Evolutionary conservation across 2,888 invertebrate species (phyloP).

Genomic region (Galeruca laticollis): DNA sequence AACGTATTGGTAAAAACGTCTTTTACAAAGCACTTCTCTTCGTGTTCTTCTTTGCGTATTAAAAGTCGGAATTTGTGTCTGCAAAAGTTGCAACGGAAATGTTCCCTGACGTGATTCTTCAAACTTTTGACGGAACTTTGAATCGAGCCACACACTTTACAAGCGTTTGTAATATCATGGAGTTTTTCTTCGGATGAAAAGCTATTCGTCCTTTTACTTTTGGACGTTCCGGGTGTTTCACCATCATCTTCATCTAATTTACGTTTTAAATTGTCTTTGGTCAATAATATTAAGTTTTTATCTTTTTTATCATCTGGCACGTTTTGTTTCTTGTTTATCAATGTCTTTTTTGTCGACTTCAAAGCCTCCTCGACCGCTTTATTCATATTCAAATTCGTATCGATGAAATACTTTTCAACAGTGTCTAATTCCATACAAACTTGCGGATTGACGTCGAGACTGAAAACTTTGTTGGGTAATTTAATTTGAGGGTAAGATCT

Average conservation of each 20-base stretch:
- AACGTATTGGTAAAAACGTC: background rate
- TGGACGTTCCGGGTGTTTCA: background rate
- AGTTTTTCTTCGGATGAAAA: too few species aligned
- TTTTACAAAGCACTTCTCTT: background rate
- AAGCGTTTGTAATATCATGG: too few species aligned
- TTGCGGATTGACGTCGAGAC: background rate
- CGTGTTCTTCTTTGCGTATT: constrained; percentile 4
- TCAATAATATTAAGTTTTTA: background rate
- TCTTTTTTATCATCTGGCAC: background rate
- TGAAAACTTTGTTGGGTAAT: background rate
- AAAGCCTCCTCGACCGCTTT: background rate
- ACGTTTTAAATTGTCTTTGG: background rate
- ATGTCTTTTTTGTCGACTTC: background rate
- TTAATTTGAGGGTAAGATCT: background rate
- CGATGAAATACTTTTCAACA: constrained; percentile 19
- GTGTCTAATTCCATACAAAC: constrained; percentile 17
- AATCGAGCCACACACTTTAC: background rate
- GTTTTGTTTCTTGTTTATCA: background rate
- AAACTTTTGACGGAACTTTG: background rate
- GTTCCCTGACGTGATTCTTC: background rate
- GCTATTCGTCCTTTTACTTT: background rate
- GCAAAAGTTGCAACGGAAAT: constrained; percentile 11
- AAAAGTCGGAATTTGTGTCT: background rate
- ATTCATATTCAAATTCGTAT: constrained; percentile 9
- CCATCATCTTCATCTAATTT: background rate